Percentiles rank a stretch among this genome's conserved stretches.
phyloP scores from a whole-genome alignment of 2,113 vertebrate genomes.

The Hyaena hyaena region DNA sequence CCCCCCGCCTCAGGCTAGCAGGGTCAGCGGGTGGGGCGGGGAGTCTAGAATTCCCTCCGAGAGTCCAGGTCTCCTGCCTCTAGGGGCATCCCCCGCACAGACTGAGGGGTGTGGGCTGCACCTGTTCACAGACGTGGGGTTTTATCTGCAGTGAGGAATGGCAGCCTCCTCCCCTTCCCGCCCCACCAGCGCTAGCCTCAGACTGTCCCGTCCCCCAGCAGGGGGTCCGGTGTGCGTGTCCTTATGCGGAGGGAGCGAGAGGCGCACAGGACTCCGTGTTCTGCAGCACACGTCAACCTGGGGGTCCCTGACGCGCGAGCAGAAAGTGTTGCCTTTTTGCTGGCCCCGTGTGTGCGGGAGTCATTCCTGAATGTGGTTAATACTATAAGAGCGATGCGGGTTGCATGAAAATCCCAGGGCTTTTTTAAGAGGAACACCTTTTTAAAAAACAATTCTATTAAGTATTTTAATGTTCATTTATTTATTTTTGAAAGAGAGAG shows the following conservation, averaged over 20 bases:
- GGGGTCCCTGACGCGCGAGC: too few species aligned
- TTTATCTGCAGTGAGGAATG: background rate
- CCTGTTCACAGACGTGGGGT: background rate
- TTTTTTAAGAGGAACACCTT: background rate
- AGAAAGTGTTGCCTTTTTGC: too few species aligned
- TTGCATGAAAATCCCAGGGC: background rate
- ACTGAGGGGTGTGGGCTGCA: accelerated
- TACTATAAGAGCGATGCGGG: accelerated
- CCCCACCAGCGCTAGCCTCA: background rate
- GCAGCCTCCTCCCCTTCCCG: too few species aligned
- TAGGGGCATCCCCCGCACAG: too few species aligned
- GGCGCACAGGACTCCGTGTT: too few species aligned
- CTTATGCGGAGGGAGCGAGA: too few species aligned
- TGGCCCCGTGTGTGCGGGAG: background rate
- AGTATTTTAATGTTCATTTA: too few species aligned
- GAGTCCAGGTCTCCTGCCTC: background rate
- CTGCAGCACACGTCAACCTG: too few species aligned
- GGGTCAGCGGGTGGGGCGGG: too few species aligned
- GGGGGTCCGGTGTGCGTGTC: background rate
- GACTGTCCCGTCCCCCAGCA: background rate
- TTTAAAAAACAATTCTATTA: too few species aligned
- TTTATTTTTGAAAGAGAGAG: too few species aligned
- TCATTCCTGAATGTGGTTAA: too few species aligned
- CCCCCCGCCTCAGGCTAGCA: accelerated
- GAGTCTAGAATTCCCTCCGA: background rate